Evolutionary conservation across 2,113 vertebrate genomes (phyloP), one percentile per base, ranked within the genome.

Genomic region (Campylomormyrus tamandua): DNA sequence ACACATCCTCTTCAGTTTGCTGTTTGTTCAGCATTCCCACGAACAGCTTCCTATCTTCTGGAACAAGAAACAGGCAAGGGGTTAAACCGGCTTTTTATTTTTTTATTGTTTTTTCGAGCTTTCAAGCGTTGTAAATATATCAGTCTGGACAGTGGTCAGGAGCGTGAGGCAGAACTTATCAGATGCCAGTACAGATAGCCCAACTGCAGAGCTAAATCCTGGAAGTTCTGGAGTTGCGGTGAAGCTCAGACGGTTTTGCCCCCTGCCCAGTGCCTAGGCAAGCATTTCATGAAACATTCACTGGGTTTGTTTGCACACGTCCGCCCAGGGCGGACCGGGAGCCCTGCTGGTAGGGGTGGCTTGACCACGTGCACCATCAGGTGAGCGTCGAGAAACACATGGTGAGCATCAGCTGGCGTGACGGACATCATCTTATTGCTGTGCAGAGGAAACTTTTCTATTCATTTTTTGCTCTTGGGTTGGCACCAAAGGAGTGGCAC

Each of bases 11-110:
- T 94, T 99, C 98, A 0, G 98, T 98, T 94, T 99, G 98, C 94
- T 99, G 98, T 95, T 99, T 99, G 95, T 98, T 99, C 94, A 99
- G 96, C 98, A 99, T 99, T 92, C 98, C 98, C 91, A 99, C 98
- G 93, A 99, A 99, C 95, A 99, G 96, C 96, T 99, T 96, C 96
- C 96, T 96, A 96, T 96, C 96, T 96, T 96, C 96, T 96, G 93
- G 92, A 96, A 95, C 93, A 93, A 93, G 95, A 39, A 53, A 89
- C 91, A 92, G 50, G 39, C 21, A 90, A 87, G 48, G 88, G 90
- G 91, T 93, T 93, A 93, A 92, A 91, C 92, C 90, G 87, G 49
- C 92, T 2, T n/a, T n/a, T 66, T 17, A 1, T 53, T 5, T 53
- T 53, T 46, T 46, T 0, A 1, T 52, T 58, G 15, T 39, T 45